phyloP scores from a whole-genome alignment of 2,888 invertebrate species.

The Hypselothyrea guttata region DNA sequence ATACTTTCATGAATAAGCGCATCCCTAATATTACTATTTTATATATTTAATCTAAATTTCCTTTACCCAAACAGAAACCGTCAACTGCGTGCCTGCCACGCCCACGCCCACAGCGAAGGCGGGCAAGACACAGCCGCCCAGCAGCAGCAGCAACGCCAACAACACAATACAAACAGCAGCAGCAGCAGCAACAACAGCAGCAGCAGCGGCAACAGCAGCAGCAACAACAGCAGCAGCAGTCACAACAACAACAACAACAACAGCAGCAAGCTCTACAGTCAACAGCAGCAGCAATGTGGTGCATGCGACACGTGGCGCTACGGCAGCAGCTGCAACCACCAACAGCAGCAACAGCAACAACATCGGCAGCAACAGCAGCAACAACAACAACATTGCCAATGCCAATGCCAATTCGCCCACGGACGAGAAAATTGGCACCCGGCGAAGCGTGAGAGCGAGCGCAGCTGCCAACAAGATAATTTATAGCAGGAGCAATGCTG shows the following conservation, averaged over 20 bases:
- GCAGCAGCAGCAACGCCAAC: conserved; percentile 22
- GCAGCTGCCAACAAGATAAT: conserved; percentile 82
- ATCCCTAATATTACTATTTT: too few species aligned
- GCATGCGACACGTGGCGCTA: conserved; percentile 75
- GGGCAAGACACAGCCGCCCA: conserved; percentile 43
- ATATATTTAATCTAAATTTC: too few species aligned
- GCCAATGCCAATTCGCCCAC: conserved; percentile 58
- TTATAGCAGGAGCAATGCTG: conserved; percentile 76
- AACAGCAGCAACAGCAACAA: conserved; percentile 24
- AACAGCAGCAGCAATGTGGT: conserved; percentile 41
- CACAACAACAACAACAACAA: conserved; percentile 4
- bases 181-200: conserved; percentile 28
- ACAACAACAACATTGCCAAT: conserved; percentile 43
- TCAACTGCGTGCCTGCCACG: conserved; percentile 25
- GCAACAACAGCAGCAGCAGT: conserved; percentile 19
- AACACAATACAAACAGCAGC: conserved; percentile 15
- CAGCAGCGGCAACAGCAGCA: conserved; percentile 22
- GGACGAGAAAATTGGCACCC: conserved; percentile 84
- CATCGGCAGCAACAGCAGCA: conserved; percentile 24
- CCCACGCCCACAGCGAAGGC: conserved; percentile 26
- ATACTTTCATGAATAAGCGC: too few species aligned
- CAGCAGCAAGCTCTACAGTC: conserved; percentile 24
- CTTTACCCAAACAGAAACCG: conserved; percentile 49
- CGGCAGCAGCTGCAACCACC: conserved; percentile 51
- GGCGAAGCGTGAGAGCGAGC: conserved; percentile 84